Conservation (phyloP, 1,140 invertebrate species). For the Tenebrio molitor region DNA sequence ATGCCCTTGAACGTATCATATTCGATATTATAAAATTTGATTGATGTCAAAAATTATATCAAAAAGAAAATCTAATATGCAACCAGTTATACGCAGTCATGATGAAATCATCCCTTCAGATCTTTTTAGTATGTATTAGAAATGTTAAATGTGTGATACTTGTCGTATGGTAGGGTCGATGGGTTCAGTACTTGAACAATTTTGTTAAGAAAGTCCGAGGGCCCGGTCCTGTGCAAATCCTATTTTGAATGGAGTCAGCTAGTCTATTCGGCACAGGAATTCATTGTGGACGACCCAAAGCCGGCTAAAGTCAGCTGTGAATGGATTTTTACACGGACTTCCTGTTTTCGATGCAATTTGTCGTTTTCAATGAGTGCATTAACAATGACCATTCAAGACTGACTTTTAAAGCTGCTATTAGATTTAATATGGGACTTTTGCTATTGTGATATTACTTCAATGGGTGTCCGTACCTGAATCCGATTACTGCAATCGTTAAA, state of each 20-base stretch:
- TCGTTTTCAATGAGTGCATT: conserved; percentile 63
- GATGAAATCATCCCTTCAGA: no score
- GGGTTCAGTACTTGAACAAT: no score
- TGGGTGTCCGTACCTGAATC: conserved; percentile 60
- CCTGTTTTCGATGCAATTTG: conserved; percentile 67
- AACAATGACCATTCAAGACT: conserved; percentile 64
- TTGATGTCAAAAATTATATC: no score
- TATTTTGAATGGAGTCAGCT: conserved; percentile 58
- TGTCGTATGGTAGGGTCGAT: no score
- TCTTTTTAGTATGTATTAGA: no score
- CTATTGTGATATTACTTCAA: conserved; percentile 57
- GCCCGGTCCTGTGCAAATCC: conserved; percentile 52
- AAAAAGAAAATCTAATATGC: no score
- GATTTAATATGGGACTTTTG: conserved; percentile 62
- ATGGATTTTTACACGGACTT: conserved; percentile 65
- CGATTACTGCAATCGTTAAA: conserved; percentile 60
- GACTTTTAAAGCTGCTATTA: conserved; percentile 65
- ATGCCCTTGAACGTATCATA: no score
- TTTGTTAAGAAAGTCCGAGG: no score
- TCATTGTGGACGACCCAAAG: conserved; percentile 61
- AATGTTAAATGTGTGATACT: no score
- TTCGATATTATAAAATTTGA: no score
- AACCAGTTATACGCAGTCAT: no score
- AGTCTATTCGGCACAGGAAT: conserved; percentile 60
- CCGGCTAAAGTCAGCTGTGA: conserved; percentile 62